Evolutionary conservation across 2,888 invertebrate species (phyloP).

Genomic region (Leucania comma): DNA sequence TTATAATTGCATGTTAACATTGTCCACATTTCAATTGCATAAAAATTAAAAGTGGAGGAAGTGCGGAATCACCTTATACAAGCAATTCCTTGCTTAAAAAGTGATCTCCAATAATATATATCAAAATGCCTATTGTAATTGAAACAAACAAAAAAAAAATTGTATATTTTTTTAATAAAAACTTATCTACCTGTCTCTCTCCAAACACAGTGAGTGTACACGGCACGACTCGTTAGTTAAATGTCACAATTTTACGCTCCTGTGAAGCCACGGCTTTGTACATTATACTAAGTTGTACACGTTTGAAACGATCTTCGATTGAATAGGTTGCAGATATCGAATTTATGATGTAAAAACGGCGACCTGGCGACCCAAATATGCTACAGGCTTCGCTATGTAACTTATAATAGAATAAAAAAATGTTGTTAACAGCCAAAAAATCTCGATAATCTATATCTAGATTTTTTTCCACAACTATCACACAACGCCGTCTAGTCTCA

Average conservation of each 20-base stretch:
- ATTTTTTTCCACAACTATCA: too few relatives aligned
- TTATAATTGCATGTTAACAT: too few relatives aligned
- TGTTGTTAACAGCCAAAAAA: background rate
- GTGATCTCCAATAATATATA: too few relatives aligned
- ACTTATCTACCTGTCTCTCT: constrained; percentile 2
- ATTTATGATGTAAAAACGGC: constrained; percentile 1
- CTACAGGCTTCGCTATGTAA: background rate
- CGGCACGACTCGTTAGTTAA: background rate
- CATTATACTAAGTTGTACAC: constrained; percentile 6
- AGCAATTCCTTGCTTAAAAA: too few relatives aligned
- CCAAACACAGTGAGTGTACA: background rate
- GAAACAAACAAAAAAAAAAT: too few relatives aligned
- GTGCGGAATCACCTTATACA: too few relatives aligned
- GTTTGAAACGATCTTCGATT: constrained; percentile 5
- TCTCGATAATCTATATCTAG: background rate
- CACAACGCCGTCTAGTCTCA: too few relatives aligned
- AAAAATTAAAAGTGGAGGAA: too few relatives aligned
- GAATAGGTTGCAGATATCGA: constrained; percentile 9
- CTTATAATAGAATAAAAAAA: too few relatives aligned
- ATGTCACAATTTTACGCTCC: background rate
- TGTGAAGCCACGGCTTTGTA: constrained; percentile 7
- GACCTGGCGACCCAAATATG: background rate
- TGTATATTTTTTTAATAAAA: too few relatives aligned
- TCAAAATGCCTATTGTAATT: too few relatives aligned
- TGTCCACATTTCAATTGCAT: too few relatives aligned